Base-by-base conservation (phyloP, 2,113 vertebrate species). In the Isichthys henryi region DNA sequence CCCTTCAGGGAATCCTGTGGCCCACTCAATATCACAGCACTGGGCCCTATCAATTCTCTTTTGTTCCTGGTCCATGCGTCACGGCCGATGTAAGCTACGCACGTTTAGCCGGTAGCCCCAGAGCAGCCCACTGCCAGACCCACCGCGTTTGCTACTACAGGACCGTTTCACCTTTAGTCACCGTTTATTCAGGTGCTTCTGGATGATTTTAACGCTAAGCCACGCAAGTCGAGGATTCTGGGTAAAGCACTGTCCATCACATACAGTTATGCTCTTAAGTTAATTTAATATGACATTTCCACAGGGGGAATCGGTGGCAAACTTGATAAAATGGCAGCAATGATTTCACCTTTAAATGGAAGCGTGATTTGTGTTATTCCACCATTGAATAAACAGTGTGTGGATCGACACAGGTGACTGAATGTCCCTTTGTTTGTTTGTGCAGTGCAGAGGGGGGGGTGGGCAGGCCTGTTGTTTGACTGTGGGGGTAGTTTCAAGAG, bases 71-170 rank as follows among this genome's bases (percentile, higher is more conserved):
- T 48, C 9, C 82, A 1, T 84, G 46, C n/a, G 11, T 27, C 45
- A 27, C 35, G 21, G 48, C 87, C 27, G n/a, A 4, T 46, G 9
- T 45, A 17, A 58, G 77, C 39, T 50, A 45, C 11, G 13, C 11
- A 5, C 21, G 35, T 43, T 43, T 9, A 84, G 88, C 53, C 9
- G 13, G 52, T 13, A 45, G 49, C 46, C 48, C 17, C 53, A 35
- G 1, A 89, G 70, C 88, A 48, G 27, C 66, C 82, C 50, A 35
- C 45, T 17, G 58, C 52, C 88, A 84, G 50, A 89, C 88, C 80
- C 27, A 23, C 45, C 82, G 21, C 53, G 19, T 46, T 35, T 50
- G 4, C 39, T 58, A 9, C 23, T 48, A 35, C 5, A 11, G 23
- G 66, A 19, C 21, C 52, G 10, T 84, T 58, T 89, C 17, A 0